Evolutionary conservation across 1,140 invertebrate species (phyloP).

Genomic region (Hyphantria cunea): DNA sequence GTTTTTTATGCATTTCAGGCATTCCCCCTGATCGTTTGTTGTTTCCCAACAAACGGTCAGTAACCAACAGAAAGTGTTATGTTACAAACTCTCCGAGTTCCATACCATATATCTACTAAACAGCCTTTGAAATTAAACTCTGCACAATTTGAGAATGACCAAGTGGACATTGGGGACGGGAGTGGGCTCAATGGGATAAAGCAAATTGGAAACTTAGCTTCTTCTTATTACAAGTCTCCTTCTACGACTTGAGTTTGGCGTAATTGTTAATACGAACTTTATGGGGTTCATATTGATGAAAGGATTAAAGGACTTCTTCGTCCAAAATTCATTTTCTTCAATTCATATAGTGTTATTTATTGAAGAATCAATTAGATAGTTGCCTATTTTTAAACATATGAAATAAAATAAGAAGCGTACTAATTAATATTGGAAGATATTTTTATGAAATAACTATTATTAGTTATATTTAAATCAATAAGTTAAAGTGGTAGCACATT

Average conservation of each 20-base stretch:
- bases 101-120: conserved; percentile 44
- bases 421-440: no score
- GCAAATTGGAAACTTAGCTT: conserved; percentile 52
- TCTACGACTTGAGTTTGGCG: neutral
- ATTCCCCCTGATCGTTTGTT: neutral
- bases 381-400: no score
- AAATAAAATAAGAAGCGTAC: no score
- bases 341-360: no score
- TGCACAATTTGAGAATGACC: conserved; percentile 58
- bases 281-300: conserved; percentile 4
- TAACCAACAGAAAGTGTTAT: neutral
- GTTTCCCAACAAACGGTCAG: neutral
- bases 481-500: no score
- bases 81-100: conserved; percentile 9
- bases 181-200: conserved; percentile 47
- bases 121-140: conserved; percentile 62
- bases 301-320: conserved; percentile 1
- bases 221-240: conserved; percentile 35
- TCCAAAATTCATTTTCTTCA: no score
- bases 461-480: no score
- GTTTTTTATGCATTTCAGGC: no score
- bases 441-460: no score
- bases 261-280: conserved; percentile 10
- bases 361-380: no score
- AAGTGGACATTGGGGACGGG: conserved; percentile 53